Evolutionary conservation across 2,888 invertebrate genomes (phyloP), one percentile per base, ranked within the genome.

Genomic region (Drosophila borealis): DNA sequence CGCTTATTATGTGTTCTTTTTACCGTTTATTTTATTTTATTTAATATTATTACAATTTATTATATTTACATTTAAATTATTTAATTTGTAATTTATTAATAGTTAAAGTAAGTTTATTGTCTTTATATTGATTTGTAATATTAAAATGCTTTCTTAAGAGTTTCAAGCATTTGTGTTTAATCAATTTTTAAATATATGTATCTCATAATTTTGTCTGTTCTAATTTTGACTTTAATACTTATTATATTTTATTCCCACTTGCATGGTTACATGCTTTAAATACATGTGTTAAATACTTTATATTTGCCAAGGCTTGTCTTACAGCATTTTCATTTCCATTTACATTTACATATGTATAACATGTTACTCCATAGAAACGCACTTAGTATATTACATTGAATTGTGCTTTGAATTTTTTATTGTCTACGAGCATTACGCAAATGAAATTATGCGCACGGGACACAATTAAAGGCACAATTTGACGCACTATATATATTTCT

Each of bases 391-490:
- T 56, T 34, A 45, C 45, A 53, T 25, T 25, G 49, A 55, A 37
- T 33, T 45, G 42, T 55, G 68, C 49, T 45, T 36, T 41, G 53
- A 39, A 51, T 51, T 25, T 53, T n/a, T 42, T 39, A 59, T 73
- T 70, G 62, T 74, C 36, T 45, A 17, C 10, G 14, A 45, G 39
- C 19, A 25, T 77, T 65, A 53, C 62, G 69, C 62, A 70, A 70
- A 71, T 60, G 51, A 61, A 61, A 48, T 33, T 17, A 62, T 21
- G 36, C 60, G 41, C 46, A 60, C 14, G 51, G 48, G 48, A 60
- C 48, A 54, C 17, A 34, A 25, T 44, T 57, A 54, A 85, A 85
- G 76, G 56, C 65, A 86, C 80, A 70, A 49, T 57, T 63, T 57
- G 17, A 44, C 48, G 66, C 36, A 56, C 9, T 8, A 6, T 11